phyloP scores from a whole-genome alignment of 2,888 invertebrate genomes.

The Chorisops tibialis region DNA sequence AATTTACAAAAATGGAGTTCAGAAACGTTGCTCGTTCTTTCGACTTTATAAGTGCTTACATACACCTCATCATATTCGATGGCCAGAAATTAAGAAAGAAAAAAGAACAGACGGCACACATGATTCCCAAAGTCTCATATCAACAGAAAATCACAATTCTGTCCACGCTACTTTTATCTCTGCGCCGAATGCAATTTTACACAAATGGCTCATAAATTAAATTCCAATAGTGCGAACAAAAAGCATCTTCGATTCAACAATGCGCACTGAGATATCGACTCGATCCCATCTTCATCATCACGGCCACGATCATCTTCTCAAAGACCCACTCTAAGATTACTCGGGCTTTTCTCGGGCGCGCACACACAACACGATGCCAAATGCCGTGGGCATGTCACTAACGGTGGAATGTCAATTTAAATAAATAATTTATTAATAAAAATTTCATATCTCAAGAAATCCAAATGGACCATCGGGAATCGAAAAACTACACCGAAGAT shows the following conservation, averaged over 20 bases:
- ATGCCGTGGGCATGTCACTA: constrained; percentile 14
- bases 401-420: constrained; percentile 17
- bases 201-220: constrained; percentile 24
- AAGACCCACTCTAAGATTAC: too few relatives aligned
- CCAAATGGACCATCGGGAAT: too few relatives aligned
- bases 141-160: constrained; percentile 20
- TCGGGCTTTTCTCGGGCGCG: not conserved
- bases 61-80: not conserved
- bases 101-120: not conserved
- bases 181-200: constrained; percentile 21
- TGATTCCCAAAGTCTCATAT: too few relatives aligned
- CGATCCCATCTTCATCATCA: too few relatives aligned
- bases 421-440: constrained; percentile 23
- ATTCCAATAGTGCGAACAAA: constrained; percentile 1
- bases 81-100: not conserved
- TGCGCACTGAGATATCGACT: too few relatives aligned
- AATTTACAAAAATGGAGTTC: constrained; percentile 4
- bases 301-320: too few relatives aligned
- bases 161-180: constrained; percentile 23
- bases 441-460: constrained; percentile 7
- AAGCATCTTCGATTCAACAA: not conserved
- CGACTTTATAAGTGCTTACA: too few relatives aligned
- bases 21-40: not conserved
- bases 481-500: too few relatives aligned
- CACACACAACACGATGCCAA: constrained; percentile 5